Evolutionary conservation across 2,888 invertebrate species (phyloP).

Genomic region (Myathropa florea): DNA sequence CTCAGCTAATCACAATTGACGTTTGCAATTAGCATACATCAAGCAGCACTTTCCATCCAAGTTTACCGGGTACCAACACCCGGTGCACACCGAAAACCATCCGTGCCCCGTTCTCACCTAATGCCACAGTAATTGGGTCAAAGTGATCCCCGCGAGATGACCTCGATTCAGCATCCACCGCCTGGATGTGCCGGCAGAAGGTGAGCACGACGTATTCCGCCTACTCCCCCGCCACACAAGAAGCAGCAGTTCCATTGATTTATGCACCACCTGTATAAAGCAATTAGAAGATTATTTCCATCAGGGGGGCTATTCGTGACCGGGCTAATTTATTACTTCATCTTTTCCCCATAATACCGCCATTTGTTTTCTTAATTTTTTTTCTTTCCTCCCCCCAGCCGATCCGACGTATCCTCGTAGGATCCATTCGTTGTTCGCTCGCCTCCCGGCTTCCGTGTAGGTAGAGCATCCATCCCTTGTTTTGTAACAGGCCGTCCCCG

Average conservation of each 20-base stretch:
- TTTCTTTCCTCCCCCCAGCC: background rate
- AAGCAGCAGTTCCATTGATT: conserved; percentile 46
- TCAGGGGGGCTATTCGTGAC: conserved; percentile 47
- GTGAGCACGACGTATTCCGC: background rate
- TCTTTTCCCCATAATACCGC: conserved; percentile 56
- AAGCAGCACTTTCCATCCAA: background rate
- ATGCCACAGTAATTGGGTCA: conserved; percentile 60
- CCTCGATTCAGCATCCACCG: conserved; percentile 29
- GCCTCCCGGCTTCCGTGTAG: background rate
- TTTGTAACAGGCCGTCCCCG: background rate
- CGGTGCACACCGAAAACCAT: background rate
- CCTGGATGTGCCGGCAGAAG: background rate
- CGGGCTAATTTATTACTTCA: conserved; percentile 69
- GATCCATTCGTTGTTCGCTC: conserved; percentile 35
- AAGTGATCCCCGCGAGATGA: conserved; percentile 40
- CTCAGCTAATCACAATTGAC: conserved; percentile 8
- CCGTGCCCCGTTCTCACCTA: background rate
- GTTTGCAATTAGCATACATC: conserved; percentile 31
- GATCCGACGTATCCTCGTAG: conserved; percentile 14
- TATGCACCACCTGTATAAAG: conserved; percentile 66
- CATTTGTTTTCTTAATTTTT: conserved; percentile 47
- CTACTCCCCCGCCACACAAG: background rate
- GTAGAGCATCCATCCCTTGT: conserved; percentile 10
- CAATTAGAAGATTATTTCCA: conserved; percentile 62
- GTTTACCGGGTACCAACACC: too few species aligned